These are phyloP conservation scores for Chelon labrosus DNA, from an alignment of 2,797 vertebrate species.

Conservation along the genomic window DNA sequence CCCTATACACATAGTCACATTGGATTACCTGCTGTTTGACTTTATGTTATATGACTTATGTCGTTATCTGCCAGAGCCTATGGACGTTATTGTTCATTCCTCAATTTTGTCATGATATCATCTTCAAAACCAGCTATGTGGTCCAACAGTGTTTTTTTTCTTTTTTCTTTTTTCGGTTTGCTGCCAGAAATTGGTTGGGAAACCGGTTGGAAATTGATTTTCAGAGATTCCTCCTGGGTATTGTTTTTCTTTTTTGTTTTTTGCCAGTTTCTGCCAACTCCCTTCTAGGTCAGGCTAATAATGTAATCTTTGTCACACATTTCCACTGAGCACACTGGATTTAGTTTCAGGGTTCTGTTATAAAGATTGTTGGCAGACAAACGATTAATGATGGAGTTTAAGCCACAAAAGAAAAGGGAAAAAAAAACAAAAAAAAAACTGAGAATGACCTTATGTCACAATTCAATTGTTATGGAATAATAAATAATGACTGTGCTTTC, in stretches of 20 bases:
- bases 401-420: too few species aligned
- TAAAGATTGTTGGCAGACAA: background rate
- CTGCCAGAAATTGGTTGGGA: conserved; percentile 15
- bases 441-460: background rate
- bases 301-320: conserved; percentile 40
- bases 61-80: background rate
- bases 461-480: background rate
- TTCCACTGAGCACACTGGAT: background rate
- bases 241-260: conserved; percentile 1
- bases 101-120: conserved; percentile 27
- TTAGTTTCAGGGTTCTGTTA: conserved; percentile 32
- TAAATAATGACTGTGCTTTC: background rate
- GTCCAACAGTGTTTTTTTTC: background rate
- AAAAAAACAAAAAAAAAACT: background rate
- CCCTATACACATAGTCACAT: background rate
- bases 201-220: conserved; percentile 33
- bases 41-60: conserved; percentile 29
- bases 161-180: conserved; percentile 13
- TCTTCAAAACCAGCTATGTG: conserved; percentile 10
- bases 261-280: conserved; percentile 27
- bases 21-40: conserved; percentile 9
- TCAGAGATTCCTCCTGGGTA: conserved; percentile 32
- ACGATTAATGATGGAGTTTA: background rate
- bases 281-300: conserved; percentile 33
- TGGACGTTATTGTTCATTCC: conserved; percentile 23